Base-by-base conservation (phyloP, 30 jellyfish, hydroid and myxozoan species). In the Chrysaora quinquecirrha region DNA sequence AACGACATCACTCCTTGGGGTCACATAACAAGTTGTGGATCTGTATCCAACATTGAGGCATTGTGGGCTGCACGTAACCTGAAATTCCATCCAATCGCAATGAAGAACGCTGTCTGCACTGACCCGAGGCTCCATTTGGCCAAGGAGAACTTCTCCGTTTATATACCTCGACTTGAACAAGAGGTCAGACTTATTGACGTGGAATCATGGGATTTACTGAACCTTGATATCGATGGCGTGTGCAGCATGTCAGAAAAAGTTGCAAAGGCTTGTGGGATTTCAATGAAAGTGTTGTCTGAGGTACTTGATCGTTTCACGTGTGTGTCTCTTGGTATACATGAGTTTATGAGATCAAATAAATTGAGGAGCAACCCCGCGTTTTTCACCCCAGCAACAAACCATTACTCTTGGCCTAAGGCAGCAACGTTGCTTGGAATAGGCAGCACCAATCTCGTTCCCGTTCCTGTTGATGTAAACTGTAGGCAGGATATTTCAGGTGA, bases 41-140 rank as follows among this genome's bases (percentile, higher is more conserved):
- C 96, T 3, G 75, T 85, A 0, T 84, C 96, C 11, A 85, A 85
- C 33, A 85, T 85, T 38, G 96, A 85, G 46, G 90, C 96, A 23
- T 27, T 85, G 27, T 85, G 96, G 96, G 89, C 90, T 19, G 90
- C 96, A 10, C 62, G 96, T 29, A 75, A 85, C 46, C 78, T 75
- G 27, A 85, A 85, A 67, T 65, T 85, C 38, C 84, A 74, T 65
- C 90, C 96, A 0, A 22, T 85, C 19, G 96, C 96, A 20, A n/a
- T 85, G 78, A 62, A 75, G 75, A 72, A 62, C 38, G 78, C 89
- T 18, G 46, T 75, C 6, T 20, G 46, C 22, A 32, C 34, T 24
- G 77, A 38, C 61, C 20, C 14, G n/a, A 48, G 85, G 29, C 85
- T 73, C 12, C 28, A 18, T 11, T n/a, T 31, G 30, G 89, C 73